Conservation (phyloP, 1,140 invertebrate species). For the Lerema accius region DNA sequence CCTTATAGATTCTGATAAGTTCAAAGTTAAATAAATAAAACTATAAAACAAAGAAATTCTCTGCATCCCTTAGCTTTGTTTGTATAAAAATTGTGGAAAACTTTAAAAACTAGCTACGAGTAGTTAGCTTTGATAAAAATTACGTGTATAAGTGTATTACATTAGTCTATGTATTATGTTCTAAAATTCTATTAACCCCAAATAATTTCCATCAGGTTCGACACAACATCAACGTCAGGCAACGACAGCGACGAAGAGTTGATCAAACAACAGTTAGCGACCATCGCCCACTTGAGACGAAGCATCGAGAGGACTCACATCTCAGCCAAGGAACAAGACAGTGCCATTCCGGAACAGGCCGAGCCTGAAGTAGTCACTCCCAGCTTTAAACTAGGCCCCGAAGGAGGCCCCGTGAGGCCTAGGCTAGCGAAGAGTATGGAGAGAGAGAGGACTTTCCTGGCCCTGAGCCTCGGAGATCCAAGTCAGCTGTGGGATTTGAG, state of each 20-base stretch:
- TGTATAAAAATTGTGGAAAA: too few relatives aligned
- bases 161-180: too few relatives aligned
- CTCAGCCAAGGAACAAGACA: constrained; percentile 70
- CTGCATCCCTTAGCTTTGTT: too few relatives aligned
- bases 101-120: too few relatives aligned
- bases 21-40: too few relatives aligned
- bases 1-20: too few relatives aligned
- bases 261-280: constrained; percentile 63
- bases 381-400: constrained; percentile 85
- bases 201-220: constrained; percentile 62
- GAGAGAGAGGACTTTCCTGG: constrained; percentile 69
- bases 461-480: constrained; percentile 68
- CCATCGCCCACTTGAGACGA: constrained; percentile 67
- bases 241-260: constrained; percentile 81
- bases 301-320: constrained; percentile 81
- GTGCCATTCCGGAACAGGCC: constrained; percentile 73
- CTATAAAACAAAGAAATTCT: too few relatives aligned
- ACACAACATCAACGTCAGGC: constrained; percentile 78
- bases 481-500: constrained; percentile 70
- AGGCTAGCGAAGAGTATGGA: constrained; percentile 69
- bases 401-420: constrained; percentile 71
- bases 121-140: too few relatives aligned
- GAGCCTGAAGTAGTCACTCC: constrained; percentile 73
- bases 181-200: too few relatives aligned
- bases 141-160: too few relatives aligned